phyloP scores from a whole-genome alignment of 1,140 invertebrate species.

The Drosophila chauvacae region DNA sequence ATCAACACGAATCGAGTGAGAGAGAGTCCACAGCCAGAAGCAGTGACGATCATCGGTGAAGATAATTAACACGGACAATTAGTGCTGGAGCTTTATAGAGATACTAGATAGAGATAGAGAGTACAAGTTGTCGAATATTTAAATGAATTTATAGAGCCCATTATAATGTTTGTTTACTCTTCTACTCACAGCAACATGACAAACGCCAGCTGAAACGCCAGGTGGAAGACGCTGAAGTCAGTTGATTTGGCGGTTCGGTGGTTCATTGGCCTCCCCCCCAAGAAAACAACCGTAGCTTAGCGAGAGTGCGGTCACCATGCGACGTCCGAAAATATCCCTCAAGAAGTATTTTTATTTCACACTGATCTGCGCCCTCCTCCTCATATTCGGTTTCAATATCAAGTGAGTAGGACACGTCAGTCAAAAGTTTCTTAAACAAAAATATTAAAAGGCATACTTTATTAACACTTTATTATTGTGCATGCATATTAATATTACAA shows the following conservation, averaged over 20 bases:
- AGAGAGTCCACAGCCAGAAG: not conserved
- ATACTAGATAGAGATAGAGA: not conserved
- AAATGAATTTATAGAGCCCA: not conserved
- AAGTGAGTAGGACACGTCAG: slow-evolving; percentile 65
- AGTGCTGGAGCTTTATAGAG: not conserved
- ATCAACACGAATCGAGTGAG: slow-evolving; percentile 18
- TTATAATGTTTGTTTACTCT: slow-evolving; percentile 22
- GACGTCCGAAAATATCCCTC: slow-evolving; percentile 82
- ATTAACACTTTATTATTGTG: too few relatives aligned
- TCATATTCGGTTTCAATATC: slow-evolving; percentile 83
- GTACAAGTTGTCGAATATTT: slow-evolving; percentile 4
- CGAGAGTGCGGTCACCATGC: slow-evolving; percentile 61
- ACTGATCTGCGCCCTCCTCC: slow-evolving; percentile 74
- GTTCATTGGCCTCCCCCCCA: slow-evolving; percentile 11
- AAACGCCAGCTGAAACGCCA: slow-evolving; percentile 46
- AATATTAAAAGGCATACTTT: not conserved
- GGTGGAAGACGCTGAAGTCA: slow-evolving; percentile 28
- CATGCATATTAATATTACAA: too few relatives aligned
- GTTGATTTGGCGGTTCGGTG: slow-evolving; percentile 5
- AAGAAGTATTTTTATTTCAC: slow-evolving; percentile 84
- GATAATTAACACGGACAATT: slow-evolving; percentile 47
- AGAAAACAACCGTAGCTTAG: slow-evolving; percentile 18
- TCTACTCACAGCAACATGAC: slow-evolving; percentile 32
- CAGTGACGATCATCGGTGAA: slow-evolving; percentile 4
- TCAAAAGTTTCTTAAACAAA: not conserved